These are phyloP conservation scores for Coregonus ussuriensis DNA, from an alignment of 2,797 vertebrate species.

Conservation along the genomic window DNA sequence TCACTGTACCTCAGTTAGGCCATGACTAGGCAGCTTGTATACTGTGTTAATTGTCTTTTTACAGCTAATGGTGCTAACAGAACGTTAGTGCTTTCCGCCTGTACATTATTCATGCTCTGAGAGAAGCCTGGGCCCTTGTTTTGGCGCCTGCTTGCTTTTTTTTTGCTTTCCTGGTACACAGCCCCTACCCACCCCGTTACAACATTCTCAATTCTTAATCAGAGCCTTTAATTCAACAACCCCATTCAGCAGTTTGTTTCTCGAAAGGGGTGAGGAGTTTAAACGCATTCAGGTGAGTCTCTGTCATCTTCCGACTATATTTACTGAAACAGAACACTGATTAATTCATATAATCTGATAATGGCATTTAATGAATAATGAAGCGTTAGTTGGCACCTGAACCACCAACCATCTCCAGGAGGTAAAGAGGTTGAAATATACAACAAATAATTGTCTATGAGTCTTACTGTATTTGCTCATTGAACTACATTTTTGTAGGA, in stretches of 20 bases:
- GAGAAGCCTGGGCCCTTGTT: constrained; percentile 41
- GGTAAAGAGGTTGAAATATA: background rate
- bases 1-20: too few relatives aligned
- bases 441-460: background rate
- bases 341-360: constrained; percentile 68
- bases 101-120: constrained; percentile 66
- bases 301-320: constrained; percentile 55
- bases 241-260: constrained; percentile 25
- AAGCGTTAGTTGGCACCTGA: constrained; percentile 35
- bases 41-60: constrained; percentile 59
- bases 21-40: background rate
- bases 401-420: background rate
- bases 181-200: constrained; percentile 18
- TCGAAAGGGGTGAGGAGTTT: constrained; percentile 28
- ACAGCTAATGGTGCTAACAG: constrained; percentile 48
- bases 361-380: constrained; percentile 68
- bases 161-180: constrained; percentile 26
- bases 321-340: constrained; percentile 59
- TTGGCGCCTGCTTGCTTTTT: constrained; percentile 59
- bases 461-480: background rate
- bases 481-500: background rate
- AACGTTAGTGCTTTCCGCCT: constrained; percentile 51
- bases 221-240: constrained; percentile 26
- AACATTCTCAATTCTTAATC: constrained; percentile 65
- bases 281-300: constrained; percentile 50